Percentiles rank a stretch among this genome's conserved stretches.
Conservation (phyloP, 2,113 vertebrate species). For the Nesogale talazaci region DNA sequence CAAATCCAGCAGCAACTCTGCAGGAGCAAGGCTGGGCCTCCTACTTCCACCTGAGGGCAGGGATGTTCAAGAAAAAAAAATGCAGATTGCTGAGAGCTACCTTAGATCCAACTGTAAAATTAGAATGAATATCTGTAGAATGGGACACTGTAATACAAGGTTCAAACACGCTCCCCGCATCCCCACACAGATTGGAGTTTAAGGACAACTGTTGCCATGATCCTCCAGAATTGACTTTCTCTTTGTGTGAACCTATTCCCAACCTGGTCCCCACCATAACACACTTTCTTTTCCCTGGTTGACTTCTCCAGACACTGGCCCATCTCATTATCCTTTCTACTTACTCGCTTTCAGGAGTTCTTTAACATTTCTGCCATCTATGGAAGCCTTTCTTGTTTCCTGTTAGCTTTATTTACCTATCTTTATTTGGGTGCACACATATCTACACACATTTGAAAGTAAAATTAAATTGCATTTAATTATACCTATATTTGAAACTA, state of each 20-base stretch:
- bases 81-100: background rate
- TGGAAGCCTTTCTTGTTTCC: background rate
- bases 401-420: slow-evolving; percentile 12
- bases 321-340: background rate
- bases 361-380: background rate
- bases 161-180: background rate
- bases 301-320: background rate
- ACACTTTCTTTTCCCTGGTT: background rate
- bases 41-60: too few relatives aligned
- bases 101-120: background rate
- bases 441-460: background rate
- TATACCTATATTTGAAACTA: too few relatives aligned
- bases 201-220: background rate
- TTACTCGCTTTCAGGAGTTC: background rate
- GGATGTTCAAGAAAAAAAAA: too few relatives aligned
- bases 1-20: too few relatives aligned
- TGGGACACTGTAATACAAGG: background rate
- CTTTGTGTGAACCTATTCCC: background rate
- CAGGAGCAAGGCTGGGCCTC: too few relatives aligned
- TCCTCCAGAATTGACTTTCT: background rate
- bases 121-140: background rate
- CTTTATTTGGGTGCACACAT: background rate
- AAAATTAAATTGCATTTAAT: background rate
- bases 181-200: background rate
- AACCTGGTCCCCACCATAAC: background rate